These are phyloP conservation scores for Helostoma temminkii DNA, from an alignment of 2,797 vertebrate genomes.

Conservation along the genomic window DNA sequence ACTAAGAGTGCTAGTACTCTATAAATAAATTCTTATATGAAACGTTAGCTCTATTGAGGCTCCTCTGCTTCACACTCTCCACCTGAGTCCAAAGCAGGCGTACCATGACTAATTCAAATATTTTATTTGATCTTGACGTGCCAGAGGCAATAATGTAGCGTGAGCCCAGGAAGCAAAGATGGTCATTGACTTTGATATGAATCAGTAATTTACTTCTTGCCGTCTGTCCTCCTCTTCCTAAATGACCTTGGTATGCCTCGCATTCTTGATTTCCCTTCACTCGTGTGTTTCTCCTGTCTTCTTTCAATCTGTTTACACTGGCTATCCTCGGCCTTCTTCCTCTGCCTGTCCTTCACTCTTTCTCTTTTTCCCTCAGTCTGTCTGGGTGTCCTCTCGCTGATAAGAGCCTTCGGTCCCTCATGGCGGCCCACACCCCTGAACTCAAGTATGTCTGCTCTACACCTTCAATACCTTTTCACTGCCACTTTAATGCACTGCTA, in stretches of 20 bases:
- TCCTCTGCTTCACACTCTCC: conserved; percentile 21
- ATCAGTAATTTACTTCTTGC: conserved; percentile 76
- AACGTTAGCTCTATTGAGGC: conserved; percentile 36
- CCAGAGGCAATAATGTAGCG: conserved; percentile 60
- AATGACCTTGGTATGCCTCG: conserved; percentile 79
- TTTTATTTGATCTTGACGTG: conserved; percentile 65
- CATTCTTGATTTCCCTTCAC: conserved; percentile 78
- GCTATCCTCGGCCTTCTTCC: conserved; percentile 55
- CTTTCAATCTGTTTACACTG: conserved; percentile 49
- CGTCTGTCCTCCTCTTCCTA: conserved; percentile 70
- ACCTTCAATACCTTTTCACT: conserved; percentile 66
- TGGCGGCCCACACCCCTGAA: conserved; percentile 99
- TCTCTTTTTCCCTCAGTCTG: conserved; percentile 86
- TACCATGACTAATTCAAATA: conserved; percentile 57
- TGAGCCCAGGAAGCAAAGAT: conserved; percentile 57
- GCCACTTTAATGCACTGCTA: conserved; percentile 55
- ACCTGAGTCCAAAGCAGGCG: conserved; percentile 31
- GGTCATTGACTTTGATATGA: conserved; percentile 69
- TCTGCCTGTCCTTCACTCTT: conserved; percentile 38
- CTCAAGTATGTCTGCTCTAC: conserved; percentile 96
- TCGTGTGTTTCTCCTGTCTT: conserved; percentile 63
- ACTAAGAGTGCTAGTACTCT: background rate
- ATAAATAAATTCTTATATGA: conserved; percentile 21
- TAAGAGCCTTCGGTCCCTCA: conserved; percentile 99
- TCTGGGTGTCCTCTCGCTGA: conserved; percentile 99